Evolutionary conservation across 2,888 invertebrate species (phyloP).

Genomic region (Alentia gelatinosa): DNA sequence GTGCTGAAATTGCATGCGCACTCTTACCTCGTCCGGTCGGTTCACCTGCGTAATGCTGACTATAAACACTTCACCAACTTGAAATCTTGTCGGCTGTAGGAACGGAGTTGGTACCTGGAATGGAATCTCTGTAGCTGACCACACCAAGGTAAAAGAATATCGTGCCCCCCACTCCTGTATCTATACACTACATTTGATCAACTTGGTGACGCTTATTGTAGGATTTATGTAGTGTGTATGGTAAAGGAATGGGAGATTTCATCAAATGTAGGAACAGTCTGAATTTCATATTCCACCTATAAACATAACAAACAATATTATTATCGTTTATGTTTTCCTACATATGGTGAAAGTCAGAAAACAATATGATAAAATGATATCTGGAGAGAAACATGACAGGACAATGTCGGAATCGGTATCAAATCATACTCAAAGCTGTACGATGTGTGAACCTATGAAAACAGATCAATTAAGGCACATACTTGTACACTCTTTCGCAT

Average conservation of each 20-base stretch:
- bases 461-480: too few relatives aligned
- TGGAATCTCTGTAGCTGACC: neutral
- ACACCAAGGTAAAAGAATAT: neutral
- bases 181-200: neutral
- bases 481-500: too few relatives aligned
- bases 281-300: neutral
- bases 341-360: too few relatives aligned
- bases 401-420: too few relatives aligned
- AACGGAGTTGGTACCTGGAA: constrained; percentile 13
- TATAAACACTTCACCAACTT: neutral
- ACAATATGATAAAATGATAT: too few relatives aligned
- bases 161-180: neutral
- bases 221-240: neutral
- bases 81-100: neutral
- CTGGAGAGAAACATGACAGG: too few relatives aligned
- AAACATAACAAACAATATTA: too few relatives aligned
- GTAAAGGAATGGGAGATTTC: neutral
- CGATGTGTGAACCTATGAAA: too few relatives aligned
- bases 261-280: too few relatives aligned
- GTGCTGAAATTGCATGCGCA: neutral
- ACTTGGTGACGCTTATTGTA: neutral
- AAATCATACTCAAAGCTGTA: too few relatives aligned
- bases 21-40: neutral
- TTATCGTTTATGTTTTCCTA: too few relatives aligned
- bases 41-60: constrained; percentile 14